Percentiles rank a stretch among this genome's conserved stretches.
These are phyloP conservation scores for Campylomormyrus numenius DNA, from an alignment of 2,113 vertebrate genomes.

Conservation along the genomic window DNA sequence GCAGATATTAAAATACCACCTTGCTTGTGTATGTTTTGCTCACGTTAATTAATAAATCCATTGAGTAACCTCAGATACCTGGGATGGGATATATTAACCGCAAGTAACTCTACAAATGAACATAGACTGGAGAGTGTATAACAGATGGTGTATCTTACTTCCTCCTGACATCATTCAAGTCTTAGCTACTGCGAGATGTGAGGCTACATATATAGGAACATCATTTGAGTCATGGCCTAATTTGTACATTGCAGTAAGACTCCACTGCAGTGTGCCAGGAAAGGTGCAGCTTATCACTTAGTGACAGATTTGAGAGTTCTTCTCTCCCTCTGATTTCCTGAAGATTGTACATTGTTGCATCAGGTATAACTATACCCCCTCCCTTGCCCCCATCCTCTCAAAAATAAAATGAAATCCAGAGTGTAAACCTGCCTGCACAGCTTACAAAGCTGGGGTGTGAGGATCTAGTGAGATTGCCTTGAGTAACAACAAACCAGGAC, in stretches of 20 bases:
- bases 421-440: neutral
- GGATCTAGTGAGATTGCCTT: neutral
- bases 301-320: neutral
- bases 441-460: neutral
- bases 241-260: neutral
- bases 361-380: neutral
- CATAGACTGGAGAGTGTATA: neutral
- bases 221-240: neutral
- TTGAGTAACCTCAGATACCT: neutral
- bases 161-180: neutral
- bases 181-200: neutral
- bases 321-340: slow-evolving; percentile 10
- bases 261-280: neutral
- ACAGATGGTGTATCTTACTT: neutral
- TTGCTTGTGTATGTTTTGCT: neutral
- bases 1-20: neutral
- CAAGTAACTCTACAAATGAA: neutral
- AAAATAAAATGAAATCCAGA: neutral
- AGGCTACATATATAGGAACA: neutral
- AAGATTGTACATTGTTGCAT: slow-evolving; percentile 15
- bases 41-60: neutral
- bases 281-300: neutral
- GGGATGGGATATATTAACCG: neutral
- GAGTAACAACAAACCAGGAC: neutral
- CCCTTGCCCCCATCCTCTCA: neutral